phyloP scores from a whole-genome alignment of 1,140 invertebrate species.

The Macrotrachela quadricornifera region DNA sequence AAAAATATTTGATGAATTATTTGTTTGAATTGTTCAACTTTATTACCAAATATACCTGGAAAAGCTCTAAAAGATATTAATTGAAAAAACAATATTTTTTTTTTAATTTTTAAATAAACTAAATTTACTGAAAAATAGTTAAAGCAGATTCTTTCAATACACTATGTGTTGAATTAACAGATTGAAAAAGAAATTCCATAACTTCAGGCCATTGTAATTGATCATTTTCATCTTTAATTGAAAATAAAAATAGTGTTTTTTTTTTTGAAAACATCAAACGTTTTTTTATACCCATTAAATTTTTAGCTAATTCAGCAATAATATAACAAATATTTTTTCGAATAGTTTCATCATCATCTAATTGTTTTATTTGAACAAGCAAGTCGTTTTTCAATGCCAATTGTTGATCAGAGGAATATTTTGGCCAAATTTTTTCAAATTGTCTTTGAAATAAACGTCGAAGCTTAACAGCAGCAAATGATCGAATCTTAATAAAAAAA shows the following conservation, averaged over 20 bases:
- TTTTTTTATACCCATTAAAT: conserved; percentile 46
- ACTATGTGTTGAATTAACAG: conserved; percentile 55
- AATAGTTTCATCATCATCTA: conserved; percentile 47
- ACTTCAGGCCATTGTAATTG: conserved; percentile 93
- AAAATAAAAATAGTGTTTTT: not conserved
- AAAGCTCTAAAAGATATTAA: conserved; percentile 44
- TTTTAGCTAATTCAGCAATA: conserved; percentile 72
- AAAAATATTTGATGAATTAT: conserved; percentile 82
- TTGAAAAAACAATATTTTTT: too few species aligned
- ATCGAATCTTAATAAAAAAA: conserved; percentile 35
- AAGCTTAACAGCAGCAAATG: conserved; percentile 68
- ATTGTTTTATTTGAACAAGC: conserved; percentile 47
- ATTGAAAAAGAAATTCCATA: conserved; percentile 80
- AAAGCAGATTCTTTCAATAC: conserved; percentile 72
- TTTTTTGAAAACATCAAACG: not conserved
- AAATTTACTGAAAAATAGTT: conserved; percentile 64
- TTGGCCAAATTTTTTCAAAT: conserved; percentile 63
- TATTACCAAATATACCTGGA: conserved; percentile 84
- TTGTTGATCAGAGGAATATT: conserved; percentile 45
- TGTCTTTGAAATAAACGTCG: conserved; percentile 56
- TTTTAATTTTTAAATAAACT: not conserved
- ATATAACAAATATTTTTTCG: conserved; percentile 80
- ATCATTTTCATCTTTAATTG: conserved; percentile 58
- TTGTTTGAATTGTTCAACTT: conserved; percentile 67
- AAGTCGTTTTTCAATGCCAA: conserved; percentile 67